Evolutionary conservation across 2,113 vertebrate genomes (phyloP).

Genomic region (Tetraodon nigroviridis): DNA sequence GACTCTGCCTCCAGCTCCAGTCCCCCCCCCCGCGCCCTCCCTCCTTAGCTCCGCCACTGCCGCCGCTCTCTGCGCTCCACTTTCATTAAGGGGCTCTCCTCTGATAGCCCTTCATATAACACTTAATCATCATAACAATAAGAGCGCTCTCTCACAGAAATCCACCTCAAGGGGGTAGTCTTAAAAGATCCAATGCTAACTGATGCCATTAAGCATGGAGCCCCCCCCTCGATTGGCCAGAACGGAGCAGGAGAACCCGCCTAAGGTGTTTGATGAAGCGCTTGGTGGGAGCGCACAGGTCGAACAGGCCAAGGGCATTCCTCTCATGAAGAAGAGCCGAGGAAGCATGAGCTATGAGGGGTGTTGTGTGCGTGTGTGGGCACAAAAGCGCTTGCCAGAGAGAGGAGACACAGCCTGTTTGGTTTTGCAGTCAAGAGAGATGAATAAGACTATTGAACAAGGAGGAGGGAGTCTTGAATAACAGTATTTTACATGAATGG

Average conservation of each 20-base stretch:
- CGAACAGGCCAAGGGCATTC: slow-evolving; percentile 66
- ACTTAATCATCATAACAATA: slow-evolving; percentile 76
- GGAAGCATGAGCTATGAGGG: slow-evolving; percentile 7
- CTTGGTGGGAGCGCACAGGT: slow-evolving; percentile 53
- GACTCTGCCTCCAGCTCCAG: slow-evolving; percentile 29
- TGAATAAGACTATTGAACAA: slow-evolving; percentile 59
- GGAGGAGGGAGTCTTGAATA: slow-evolving; percentile 60
- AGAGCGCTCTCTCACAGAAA: slow-evolving; percentile 56
- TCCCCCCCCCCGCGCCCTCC: slow-evolving; percentile 4
- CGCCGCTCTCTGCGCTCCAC: slow-evolving; percentile 50
- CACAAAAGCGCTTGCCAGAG: slow-evolving; percentile 30
- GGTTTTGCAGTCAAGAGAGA: slow-evolving; percentile 58
- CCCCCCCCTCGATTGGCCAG: slow-evolving; percentile 45
- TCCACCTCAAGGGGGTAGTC: slow-evolving; percentile 63
- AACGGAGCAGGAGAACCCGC: slow-evolving; percentile 30
- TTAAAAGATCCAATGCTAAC: slow-evolving; percentile 55
- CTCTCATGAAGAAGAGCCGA: slow-evolving; percentile 43
- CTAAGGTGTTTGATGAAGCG: slow-evolving; percentile 52
- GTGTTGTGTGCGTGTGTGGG: slow-evolving; percentile 1
- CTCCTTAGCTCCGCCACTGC: slow-evolving; percentile 9
- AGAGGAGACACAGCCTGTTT: slow-evolving; percentile 53
- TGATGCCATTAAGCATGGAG: slow-evolving; percentile 59
- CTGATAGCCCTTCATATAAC: slow-evolving; percentile 72
- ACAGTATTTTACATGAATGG: slow-evolving; percentile 70
- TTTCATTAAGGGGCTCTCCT: slow-evolving; percentile 72